Evolutionary conservation across 1,140 invertebrate genomes (phyloP).

Genomic region (Danaus melanippus): DNA sequence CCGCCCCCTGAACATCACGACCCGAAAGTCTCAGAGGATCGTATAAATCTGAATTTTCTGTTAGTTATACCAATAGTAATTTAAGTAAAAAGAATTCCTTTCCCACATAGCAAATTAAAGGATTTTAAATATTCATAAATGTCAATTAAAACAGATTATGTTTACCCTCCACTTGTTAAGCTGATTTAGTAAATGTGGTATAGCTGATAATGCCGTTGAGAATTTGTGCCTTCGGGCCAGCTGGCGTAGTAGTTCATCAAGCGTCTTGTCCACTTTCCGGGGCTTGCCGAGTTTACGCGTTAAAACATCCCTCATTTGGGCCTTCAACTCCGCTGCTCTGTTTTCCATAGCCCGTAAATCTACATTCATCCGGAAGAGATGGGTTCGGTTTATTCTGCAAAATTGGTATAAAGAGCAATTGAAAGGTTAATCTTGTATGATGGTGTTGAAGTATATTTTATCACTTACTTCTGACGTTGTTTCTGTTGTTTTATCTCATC

Average conservation of each 20-base stretch:
- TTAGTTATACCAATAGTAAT: no score
- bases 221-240: constrained; percentile 56
- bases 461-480: constrained; percentile 43
- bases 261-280: constrained; percentile 43
- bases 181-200: constrained; percentile 39
- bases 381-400: constrained; percentile 51
- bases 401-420: neutral
- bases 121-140: no score
- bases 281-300: constrained; percentile 52
- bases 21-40: no score
- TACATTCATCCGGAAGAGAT: constrained; percentile 61
- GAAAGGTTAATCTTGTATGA: no score
- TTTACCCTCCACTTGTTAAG: constrained; percentile 40
- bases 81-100: neutral
- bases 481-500: constrained; percentile 57
- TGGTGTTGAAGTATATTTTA: neutral
- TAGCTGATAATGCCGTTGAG: constrained; percentile 26
- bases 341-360: constrained; percentile 54
- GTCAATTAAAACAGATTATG: neutral
- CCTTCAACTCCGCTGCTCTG: constrained; percentile 36
- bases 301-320: constrained; percentile 52
- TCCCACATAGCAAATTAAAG: no score
- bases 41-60: no score
- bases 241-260: constrained; percentile 52
- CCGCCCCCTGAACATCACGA: no score